Evolutionary conservation across 2,797 vertebrate genomes (phyloP).

Genomic region (Manis crassicaudata): DNA sequence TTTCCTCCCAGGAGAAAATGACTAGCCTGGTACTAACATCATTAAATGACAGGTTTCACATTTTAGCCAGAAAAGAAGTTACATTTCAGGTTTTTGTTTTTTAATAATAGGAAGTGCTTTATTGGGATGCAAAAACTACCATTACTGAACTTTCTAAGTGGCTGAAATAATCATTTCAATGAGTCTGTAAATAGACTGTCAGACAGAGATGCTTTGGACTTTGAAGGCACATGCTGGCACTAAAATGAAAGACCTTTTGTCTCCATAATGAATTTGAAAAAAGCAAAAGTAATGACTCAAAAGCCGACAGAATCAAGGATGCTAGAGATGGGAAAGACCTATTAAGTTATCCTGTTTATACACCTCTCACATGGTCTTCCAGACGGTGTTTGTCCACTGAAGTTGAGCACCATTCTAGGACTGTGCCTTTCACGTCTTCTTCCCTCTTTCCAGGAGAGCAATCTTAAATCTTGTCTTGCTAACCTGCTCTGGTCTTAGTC

Average conservation of each 20-base stretch:
- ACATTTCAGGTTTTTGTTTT: not conserved
- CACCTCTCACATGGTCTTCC: not conserved
- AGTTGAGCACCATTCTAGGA: conserved; percentile 35
- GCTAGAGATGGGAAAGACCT: conserved; percentile 54
- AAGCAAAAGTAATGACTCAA: conserved; percentile 42
- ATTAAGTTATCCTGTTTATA: not conserved
- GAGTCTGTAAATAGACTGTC: conserved; percentile 52
- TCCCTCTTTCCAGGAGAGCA: not conserved
- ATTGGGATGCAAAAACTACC: conserved; percentile 50
- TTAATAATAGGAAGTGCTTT: not conserved
- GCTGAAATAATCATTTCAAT: conserved; percentile 63
- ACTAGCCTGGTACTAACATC: not conserved
- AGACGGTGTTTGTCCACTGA: not conserved
- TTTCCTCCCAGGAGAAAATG: conserved; percentile 1
- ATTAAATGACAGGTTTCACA: not conserved
- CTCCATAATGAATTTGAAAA: conserved; percentile 65
- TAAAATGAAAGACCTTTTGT: conserved; percentile 61
- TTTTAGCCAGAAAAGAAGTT: conserved; percentile 49
- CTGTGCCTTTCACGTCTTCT: conserved; percentile 33
- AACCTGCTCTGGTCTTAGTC: not conserved
- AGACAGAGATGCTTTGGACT: conserved; percentile 46
- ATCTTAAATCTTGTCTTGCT: not conserved
- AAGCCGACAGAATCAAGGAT: conserved; percentile 38
- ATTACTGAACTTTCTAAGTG: not conserved
- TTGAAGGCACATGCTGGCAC: conserved; percentile 31